A percentile compares a stretch with the other conserved stretches of the same genome.
Evolutionary conservation across 2,113 vertebrate species (phyloP).

Genomic region (Cygnus atratus): DNA sequence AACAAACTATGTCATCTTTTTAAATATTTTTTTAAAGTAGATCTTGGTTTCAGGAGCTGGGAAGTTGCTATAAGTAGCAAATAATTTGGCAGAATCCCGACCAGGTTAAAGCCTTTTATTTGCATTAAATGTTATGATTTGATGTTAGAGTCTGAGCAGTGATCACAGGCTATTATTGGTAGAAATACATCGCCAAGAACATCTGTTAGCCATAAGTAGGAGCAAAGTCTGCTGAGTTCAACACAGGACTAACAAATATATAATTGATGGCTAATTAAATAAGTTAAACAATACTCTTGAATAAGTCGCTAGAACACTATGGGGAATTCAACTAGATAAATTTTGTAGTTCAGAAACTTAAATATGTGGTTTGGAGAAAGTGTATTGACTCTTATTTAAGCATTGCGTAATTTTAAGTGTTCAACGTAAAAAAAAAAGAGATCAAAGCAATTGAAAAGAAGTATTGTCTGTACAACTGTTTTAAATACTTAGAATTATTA

Average conservation of each 20-base stretch:
- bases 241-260: neutral
- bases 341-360: neutral
- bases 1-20: neutral
- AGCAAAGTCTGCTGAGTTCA: neutral
- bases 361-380: neutral
- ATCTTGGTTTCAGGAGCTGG: neutral
- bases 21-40: neutral
- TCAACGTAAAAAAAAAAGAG: neutral
- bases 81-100: neutral
- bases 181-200: neutral
- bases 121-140: neutral
- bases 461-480: neutral
- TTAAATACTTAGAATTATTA: neutral
- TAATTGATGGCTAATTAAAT: neutral
- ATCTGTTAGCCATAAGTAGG: neutral
- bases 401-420: neutral
- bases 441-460: neutral
- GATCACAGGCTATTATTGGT: neutral
- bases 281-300: neutral
- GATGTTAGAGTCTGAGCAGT: neutral
- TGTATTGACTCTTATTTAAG: neutral
- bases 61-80: neutral
- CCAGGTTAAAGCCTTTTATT: neutral
- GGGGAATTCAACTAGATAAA: neutral
- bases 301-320: neutral